Percentiles rank a stretch among this genome's conserved stretches.
Evolutionary conservation across 2,797 vertebrate genomes (phyloP).

Genomic region (Scolopax rusticola): DNA sequence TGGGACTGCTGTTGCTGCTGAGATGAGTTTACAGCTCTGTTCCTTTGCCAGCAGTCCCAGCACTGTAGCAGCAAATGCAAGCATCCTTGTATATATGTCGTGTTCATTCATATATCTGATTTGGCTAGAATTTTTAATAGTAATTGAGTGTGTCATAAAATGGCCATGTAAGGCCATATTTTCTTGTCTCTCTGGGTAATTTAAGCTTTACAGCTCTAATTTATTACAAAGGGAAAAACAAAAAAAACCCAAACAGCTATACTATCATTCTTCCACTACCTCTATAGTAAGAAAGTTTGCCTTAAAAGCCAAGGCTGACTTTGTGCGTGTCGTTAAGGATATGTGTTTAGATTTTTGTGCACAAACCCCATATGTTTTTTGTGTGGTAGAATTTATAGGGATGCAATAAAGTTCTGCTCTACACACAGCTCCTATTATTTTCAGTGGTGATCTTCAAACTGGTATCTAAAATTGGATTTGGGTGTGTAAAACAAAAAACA

Average conservation of each 20-base stretch:
- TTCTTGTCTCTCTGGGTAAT: neutral
- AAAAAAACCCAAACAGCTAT: no score
- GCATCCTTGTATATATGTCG: neutral
- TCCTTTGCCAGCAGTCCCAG: neutral
- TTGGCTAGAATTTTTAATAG: neutral
- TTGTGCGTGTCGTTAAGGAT: neutral
- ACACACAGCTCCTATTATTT: neutral
- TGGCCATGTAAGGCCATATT: neutral
- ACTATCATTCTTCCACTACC: neutral
- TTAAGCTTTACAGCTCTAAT: neutral
- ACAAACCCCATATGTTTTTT: neutral
- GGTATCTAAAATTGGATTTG: neutral
- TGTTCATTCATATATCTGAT: neutral
- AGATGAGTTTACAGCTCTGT: neutral
- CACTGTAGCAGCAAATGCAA: neutral
- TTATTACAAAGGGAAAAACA: neutral
- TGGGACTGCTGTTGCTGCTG: neutral
- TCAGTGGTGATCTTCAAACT: neutral
- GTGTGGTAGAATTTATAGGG: neutral
- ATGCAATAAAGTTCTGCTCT: neutral
- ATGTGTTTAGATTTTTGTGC: neutral
- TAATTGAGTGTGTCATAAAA: neutral
- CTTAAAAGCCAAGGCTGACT: neutral
- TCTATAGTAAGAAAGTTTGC: neutral
- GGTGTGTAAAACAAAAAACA: neutral